Evolutionary conservation across 2,888 invertebrate genomes (phyloP), one percentile per base, ranked within the genome.

Genomic region (Brenthis daphne): DNA sequence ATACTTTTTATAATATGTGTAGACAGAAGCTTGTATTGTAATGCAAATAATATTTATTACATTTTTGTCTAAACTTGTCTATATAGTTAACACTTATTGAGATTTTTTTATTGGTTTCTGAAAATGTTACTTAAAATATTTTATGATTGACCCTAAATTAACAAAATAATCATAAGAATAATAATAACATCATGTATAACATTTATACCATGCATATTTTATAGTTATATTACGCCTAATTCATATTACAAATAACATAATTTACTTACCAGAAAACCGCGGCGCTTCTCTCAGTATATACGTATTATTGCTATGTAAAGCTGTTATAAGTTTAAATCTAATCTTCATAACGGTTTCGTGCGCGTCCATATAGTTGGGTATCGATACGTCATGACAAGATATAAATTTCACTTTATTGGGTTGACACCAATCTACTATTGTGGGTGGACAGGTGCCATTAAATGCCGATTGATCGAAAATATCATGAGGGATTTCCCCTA

Each of bases 361-460:
- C 2, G 93, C 91, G 56, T 94, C 92, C 70, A 94, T 83, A 77
- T 93, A 94, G 73, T 90, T 88, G 4, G 77, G 79, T 82, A 94
- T 90, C 54, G 89, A 92, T 58, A 93, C 86, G 68, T 93, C 90
- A 75, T 93, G 91, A 77, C 94, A 94, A 0, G 94, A 91, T 47
- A 85, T 81, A 14, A 87, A 88, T 83, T 86, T 87, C 33, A 93
- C 80, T 82, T 87, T 86, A 70, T 91, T 90, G 0, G 89, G 86
- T 67, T 87, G 84, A 71, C 94, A 94, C 85, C 89, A 93, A 75
- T 93, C 90, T 1, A 94, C 84, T n/a, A 94, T 72, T 16, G 83
- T 78, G 2, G 92, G 80, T 58, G 94, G 88, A 70, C 90, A 87
- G 24, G 91, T 87, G 64, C 86, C 83, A 76, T 93, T 89, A 75